Conservation (phyloP, 2,888 invertebrate species). For the Melanophora roralis region DNA sequence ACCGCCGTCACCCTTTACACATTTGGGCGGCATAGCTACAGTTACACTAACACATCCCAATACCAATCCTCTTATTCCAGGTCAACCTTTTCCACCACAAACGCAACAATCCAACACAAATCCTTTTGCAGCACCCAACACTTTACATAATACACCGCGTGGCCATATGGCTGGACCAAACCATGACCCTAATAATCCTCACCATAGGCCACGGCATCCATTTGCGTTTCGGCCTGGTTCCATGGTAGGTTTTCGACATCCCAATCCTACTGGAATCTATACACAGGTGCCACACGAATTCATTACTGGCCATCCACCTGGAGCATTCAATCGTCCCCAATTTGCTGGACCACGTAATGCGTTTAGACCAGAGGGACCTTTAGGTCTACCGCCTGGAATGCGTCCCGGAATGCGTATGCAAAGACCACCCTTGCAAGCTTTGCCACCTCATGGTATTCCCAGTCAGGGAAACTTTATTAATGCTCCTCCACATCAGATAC, state of each 20-base stretch:
- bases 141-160: slow-evolving; percentile 65
- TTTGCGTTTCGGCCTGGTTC: slow-evolving; percentile 69
- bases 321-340: slow-evolving; percentile 64
- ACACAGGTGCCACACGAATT: slow-evolving; percentile 67
- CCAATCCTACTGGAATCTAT: slow-evolving; percentile 66
- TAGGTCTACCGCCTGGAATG: slow-evolving; percentile 62
- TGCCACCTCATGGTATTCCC: slow-evolving; percentile 63
- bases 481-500: slow-evolving; percentile 66
- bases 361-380: slow-evolving; percentile 66
- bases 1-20: slow-evolving; percentile 58
- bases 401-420: slow-evolving; percentile 78
- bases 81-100: slow-evolving; percentile 70
- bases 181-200: slow-evolving; percentile 67
- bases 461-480: slow-evolving; percentile 67
- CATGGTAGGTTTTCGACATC: slow-evolving; percentile 66
- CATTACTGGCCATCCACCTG: slow-evolving; percentile 61
- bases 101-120: slow-evolving; percentile 64
- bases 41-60: slow-evolving; percentile 66
- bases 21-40: slow-evolving; percentile 52
- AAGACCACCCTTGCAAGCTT: slow-evolving; percentile 76
- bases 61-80: slow-evolving; percentile 72
- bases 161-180: slow-evolving; percentile 59
- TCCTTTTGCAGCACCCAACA: slow-evolving; percentile 65
- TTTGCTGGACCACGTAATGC: slow-evolving; percentile 64
- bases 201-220: slow-evolving; percentile 70